These are phyloP conservation scores for Phylloscopus collybita DNA, from an alignment of 2,797 vertebrate species.

Conservation along the genomic window DNA sequence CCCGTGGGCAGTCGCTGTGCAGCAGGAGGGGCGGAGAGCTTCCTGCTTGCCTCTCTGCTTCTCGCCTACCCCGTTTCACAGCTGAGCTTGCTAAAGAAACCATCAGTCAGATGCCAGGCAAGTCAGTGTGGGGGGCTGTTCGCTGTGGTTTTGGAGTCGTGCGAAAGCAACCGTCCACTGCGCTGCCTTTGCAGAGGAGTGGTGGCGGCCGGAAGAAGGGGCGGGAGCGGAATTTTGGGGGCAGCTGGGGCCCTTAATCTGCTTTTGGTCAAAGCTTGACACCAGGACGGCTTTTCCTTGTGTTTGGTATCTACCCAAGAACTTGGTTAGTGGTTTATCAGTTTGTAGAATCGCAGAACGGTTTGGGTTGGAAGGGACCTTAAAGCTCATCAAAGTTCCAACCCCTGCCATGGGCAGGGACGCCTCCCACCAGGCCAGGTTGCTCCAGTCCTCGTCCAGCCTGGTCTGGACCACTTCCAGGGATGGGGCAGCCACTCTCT, in stretches of 20 bases:
- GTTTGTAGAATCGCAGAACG: fast-evolving
- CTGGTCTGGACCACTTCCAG: not conserved
- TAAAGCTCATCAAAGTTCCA: not conserved
- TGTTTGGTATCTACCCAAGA: not conserved
- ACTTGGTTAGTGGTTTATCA: not conserved
- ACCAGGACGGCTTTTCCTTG: not conserved
- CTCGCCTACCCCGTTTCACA: not conserved
- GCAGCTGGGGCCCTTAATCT: not conserved
- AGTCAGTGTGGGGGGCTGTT: not conserved
- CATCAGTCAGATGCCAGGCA: not conserved
- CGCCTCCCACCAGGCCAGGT: not conserved
- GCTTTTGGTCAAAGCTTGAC: not conserved
- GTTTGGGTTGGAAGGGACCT: not conserved
- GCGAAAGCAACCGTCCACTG: not conserved
- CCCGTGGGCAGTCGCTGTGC: fast-evolving
- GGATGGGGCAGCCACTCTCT: not conserved
- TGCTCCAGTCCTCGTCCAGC: fast-evolving
- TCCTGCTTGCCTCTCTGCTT: not conserved
- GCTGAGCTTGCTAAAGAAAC: not conserved
- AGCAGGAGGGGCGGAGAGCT: not conserved
- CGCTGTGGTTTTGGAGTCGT: slow-evolving; percentile 11
- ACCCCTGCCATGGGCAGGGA: not conserved
- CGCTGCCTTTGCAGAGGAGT: not conserved
- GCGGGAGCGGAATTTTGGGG: not conserved
- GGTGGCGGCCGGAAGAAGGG: not conserved